A percentile compares a stretch with the other conserved stretches of the same genome.
These are phyloP conservation scores for Oligia fasciuncula DNA, from an alignment of 2,888 invertebrate genomes.

Conservation along the genomic window DNA sequence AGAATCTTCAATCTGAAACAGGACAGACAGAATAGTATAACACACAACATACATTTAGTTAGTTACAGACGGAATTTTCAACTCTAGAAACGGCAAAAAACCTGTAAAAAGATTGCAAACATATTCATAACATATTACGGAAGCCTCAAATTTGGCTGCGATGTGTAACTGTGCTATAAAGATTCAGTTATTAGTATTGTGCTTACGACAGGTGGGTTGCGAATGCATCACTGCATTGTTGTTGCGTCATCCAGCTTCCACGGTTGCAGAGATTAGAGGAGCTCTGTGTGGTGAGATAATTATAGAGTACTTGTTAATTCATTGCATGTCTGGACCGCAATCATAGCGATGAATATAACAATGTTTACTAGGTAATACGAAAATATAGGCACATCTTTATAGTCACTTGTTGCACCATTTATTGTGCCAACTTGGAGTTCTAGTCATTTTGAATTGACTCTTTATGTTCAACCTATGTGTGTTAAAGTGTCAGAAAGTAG, in stretches of 20 bases:
- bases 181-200: slow-evolving; percentile 30
- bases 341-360: slow-evolving; percentile 5
- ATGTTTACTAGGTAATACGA: not conserved
- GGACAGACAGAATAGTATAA: not conserved
- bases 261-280: slow-evolving; percentile 27
- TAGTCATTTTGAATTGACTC: not conserved
- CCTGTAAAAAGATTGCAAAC: slow-evolving; percentile 9
- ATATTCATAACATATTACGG: slow-evolving; percentile 30
- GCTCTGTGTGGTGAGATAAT: slow-evolving; percentile 32
- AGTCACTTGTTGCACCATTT: not conserved
- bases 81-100: not conserved
- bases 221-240: slow-evolving; percentile 48
- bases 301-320: slow-evolving; percentile 41
- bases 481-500: not conserved
- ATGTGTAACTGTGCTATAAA: slow-evolving; percentile 24
- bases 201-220: slow-evolving; percentile 44
- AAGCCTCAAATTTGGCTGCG: slow-evolving; percentile 20
- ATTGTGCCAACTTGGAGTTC: not conserved
- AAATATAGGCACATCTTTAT: not conserved
- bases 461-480: not conserved
- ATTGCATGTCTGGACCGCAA: not conserved
- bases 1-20: not conserved
- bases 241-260: slow-evolving; percentile 40
- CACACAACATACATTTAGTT: not conserved
- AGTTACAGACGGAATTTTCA: not conserved